Conservation (phyloP, 2,797 vertebrate species). For the Tolypeutes matacus region DNA sequence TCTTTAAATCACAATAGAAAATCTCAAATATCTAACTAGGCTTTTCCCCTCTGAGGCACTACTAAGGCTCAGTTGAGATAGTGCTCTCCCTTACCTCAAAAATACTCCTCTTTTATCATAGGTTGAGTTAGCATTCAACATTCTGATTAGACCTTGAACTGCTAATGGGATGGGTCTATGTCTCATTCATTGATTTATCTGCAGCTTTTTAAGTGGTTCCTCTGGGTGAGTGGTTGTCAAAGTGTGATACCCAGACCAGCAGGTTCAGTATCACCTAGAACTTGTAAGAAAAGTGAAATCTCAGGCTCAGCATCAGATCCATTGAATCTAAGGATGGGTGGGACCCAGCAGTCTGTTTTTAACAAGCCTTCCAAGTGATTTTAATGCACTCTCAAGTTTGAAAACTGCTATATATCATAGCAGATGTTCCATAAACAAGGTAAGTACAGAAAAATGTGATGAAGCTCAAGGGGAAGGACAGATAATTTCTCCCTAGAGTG, state of each 20-base stretch:
- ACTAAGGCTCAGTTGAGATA: background rate
- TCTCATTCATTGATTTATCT: background rate
- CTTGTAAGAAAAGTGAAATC: background rate
- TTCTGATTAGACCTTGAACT: background rate
- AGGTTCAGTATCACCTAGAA: background rate
- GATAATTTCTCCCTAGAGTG: background rate
- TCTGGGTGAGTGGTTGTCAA: background rate
- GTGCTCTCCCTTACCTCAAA: background rate
- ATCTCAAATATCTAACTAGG: background rate
- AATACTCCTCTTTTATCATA: background rate
- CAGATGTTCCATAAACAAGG: background rate
- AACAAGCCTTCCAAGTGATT: background rate
- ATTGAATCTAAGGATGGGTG: background rate
- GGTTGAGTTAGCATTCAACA: background rate
- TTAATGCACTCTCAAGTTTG: background rate
- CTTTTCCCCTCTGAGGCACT: background rate
- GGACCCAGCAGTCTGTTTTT: background rate
- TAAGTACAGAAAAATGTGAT: background rate
- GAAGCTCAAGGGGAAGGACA: background rate
- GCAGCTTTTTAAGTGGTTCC: background rate
- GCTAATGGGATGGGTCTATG: background rate
- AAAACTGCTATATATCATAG: background rate
- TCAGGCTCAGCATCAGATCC: background rate
- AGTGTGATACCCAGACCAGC: background rate
- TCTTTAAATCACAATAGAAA: background rate